Evolutionary conservation across 1,140 invertebrate genomes (phyloP), one percentile per base, ranked within the genome.

Genomic region (Heliothis subflexa): DNA sequence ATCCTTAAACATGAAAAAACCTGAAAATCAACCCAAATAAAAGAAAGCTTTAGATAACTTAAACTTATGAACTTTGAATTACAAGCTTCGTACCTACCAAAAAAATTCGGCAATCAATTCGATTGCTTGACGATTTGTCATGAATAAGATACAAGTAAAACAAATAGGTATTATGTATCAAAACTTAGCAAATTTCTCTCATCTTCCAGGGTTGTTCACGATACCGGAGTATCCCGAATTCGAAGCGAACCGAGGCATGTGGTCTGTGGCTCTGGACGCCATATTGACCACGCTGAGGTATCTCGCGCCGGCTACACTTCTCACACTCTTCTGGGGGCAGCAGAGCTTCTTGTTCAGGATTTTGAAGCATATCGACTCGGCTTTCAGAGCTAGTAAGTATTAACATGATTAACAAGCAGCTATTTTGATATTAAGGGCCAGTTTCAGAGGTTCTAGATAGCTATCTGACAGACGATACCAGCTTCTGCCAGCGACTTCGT

Each of bases 281-380:
- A 83, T 95, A 66, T 72, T 93, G 78, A 94, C 93, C 68, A 92
- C 94, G 68, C 88, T 95, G 59, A 90, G 93, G 57, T 93, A 94
- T 81, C 88, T 95, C 52, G 93, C 94, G 40, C 95, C 95, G 47
- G 93, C 93, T 2, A 93, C 94, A 0, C 79, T 95, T 0, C 89
- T 95, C 40, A 91, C 94, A 0, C 80, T 94, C 11, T 91, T 95
- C 81, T 95, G 92, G 89, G 91, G 93, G 3, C 91, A 94, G 45
- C 91, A 94, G 75, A 93, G 91, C 71, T 92, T 94, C 82, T 77
- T 95, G 66, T 94, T 93, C 82, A 93, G 87, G 68, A 78, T 95
- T 16, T 78, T 95, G 50, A 95, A 93, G 78, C 91, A 94, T 59
- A 93, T 95, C 68, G 93, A 95, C 82, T 91, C 87, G 21, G 90